Evolutionary conservation across 2,888 invertebrate genomes (phyloP).

Genomic region (Dendrolimus houi): DNA sequence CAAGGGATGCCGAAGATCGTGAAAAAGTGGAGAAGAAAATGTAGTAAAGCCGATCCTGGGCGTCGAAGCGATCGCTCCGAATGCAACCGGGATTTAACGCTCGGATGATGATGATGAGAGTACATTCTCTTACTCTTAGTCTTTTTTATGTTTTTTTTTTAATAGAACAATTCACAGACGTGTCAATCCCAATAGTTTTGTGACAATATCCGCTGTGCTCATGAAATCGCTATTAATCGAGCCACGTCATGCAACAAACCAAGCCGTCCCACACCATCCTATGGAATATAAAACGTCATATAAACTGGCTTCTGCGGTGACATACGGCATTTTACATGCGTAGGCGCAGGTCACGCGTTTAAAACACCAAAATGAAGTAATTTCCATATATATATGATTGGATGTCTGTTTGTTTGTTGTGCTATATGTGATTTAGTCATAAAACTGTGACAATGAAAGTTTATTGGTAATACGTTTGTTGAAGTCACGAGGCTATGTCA

Average conservation of each 20-base stretch:
- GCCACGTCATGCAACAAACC: neutral
- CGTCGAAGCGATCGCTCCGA: too few species aligned
- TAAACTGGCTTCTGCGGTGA: conserved; percentile 37
- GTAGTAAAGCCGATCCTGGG: too few species aligned
- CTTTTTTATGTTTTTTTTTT: too few species aligned
- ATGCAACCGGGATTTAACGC: too few species aligned
- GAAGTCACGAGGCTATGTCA: neutral
- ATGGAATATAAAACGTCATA: conserved; percentile 44
- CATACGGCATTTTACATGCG: conserved; percentile 22
- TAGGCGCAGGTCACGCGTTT: conserved; percentile 32
- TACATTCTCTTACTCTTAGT: too few species aligned
- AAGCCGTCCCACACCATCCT: conserved; percentile 15
- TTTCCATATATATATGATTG: conserved; percentile 16
- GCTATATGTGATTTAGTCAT: neutral
- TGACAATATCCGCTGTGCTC: too few species aligned
- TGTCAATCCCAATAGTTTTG: too few species aligned
- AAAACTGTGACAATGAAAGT: neutral
- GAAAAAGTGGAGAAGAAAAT: too few species aligned
- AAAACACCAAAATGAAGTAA: conserved; percentile 31
- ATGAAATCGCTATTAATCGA: neutral
- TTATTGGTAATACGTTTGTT: neutral
- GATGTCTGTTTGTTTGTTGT: neutral
- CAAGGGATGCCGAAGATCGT: too few species aligned
- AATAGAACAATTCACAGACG: too few species aligned
- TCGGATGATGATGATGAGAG: too few species aligned